Evolutionary conservation across 1,140 invertebrate species (phyloP).

Genomic region (Daktulosphaira vitifoliae): DNA sequence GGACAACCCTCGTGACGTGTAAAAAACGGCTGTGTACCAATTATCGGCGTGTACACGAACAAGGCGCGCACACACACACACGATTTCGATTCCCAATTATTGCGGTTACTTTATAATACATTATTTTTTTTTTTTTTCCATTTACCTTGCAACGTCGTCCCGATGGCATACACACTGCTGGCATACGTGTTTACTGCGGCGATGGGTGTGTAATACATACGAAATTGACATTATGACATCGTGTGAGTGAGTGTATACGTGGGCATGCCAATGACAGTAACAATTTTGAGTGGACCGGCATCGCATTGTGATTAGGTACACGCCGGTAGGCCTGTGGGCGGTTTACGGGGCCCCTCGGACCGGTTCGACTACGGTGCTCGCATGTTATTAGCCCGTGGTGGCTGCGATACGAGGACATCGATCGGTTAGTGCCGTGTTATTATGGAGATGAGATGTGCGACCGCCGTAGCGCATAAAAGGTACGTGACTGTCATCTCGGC

Average conservation of each 20-base stretch:
- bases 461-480: constrained; percentile 2
- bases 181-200: no score
- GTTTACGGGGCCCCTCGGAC: constrained; percentile 2
- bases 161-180: no score
- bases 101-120: neutral
- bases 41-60: neutral
- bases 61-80: no score
- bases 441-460: constrained; percentile 26
- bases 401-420: constrained; percentile 19
- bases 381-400: no score
- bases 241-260: neutral
- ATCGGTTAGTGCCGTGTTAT: constrained; percentile 24
- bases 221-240: constrained; percentile 33
- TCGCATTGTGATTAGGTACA: constrained; percentile 28
- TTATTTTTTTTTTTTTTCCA: constrained; percentile 27
- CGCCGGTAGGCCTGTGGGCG: constrained; percentile 33
- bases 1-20: no score
- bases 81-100: constrained; percentile 6
- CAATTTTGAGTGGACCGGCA: constrained; percentile 32
- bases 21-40: neutral
- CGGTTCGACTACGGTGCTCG: neutral
- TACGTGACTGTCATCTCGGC: constrained; percentile 31
- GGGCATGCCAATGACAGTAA: constrained; percentile 29
- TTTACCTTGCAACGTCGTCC: constrained; percentile 28
- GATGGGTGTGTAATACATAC: neutral